phyloP scores from a whole-genome alignment of 2,888 invertebrate genomes.

The Gryllus longicercus region DNA sequence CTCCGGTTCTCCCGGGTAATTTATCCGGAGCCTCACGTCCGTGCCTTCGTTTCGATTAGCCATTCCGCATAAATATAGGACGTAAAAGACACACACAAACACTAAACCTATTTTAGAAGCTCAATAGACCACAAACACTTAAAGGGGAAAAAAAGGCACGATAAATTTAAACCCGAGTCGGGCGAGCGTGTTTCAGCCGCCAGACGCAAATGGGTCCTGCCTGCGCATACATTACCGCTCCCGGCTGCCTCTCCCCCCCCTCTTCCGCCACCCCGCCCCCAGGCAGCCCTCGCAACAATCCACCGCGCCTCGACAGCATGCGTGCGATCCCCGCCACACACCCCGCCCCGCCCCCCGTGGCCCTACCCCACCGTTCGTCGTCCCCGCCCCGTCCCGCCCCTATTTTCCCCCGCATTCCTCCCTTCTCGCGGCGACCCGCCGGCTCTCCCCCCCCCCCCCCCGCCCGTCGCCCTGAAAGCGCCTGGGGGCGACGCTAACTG shows the following conservation, averaged over 20 bases:
- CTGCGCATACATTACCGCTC: neutral
- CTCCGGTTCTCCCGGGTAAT: too few species aligned
- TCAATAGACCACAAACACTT: conserved; percentile 17
- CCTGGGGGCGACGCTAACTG: neutral
- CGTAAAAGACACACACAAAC: conserved; percentile 6
- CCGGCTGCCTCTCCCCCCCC: neutral
- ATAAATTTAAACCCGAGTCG: neutral
- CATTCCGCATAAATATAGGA: conserved; percentile 4
- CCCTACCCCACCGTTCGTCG: too few species aligned
- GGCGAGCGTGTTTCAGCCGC: neutral
- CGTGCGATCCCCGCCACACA: too few species aligned
- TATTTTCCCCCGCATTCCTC: too few species aligned
- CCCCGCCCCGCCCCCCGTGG: too few species aligned
- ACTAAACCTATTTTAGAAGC: conserved; percentile 17
- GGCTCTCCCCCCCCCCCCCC: too few species aligned
- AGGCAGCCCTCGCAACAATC: neutral
- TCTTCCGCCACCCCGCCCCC: neutral
- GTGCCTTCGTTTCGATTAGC: neutral
- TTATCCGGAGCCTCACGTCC: too few species aligned
- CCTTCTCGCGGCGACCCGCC: too few species aligned
- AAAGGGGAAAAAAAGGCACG: conserved; percentile 1
- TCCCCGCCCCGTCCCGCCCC: too few species aligned
- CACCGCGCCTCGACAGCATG: too few species aligned
- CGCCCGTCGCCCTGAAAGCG: neutral
- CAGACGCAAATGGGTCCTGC: conserved; percentile 9